These are phyloP conservation scores for Helobdella robusta DNA, from an alignment of 2,888 invertebrate species.

Conservation along the genomic window DNA sequence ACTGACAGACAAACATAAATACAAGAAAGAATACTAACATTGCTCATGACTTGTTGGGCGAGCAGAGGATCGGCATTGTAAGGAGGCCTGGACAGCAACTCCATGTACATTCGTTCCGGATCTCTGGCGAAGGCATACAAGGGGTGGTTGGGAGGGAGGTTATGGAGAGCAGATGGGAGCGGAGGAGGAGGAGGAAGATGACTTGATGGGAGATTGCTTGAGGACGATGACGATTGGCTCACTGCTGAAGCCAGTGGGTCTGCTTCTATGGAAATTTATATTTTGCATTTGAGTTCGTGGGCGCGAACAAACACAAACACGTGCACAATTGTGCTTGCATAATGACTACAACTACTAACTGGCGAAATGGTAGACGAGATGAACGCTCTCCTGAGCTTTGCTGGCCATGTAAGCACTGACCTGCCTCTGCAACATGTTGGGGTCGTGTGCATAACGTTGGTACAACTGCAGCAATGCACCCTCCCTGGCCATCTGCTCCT, in stretches of 20 bases:
- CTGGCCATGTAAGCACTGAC: constrained; percentile 24
- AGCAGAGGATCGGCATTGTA: constrained; percentile 70
- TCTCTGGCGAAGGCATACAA: constrained; percentile 37
- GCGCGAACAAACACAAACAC: too few species aligned
- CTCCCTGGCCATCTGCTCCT: constrained; percentile 52
- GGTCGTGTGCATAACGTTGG: constrained; percentile 24
- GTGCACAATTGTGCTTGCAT: too few species aligned
- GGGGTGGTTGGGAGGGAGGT: constrained; percentile 17
- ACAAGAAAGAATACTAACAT: constrained; percentile 39
- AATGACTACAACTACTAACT: too few species aligned
- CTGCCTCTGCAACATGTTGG: constrained; percentile 25
- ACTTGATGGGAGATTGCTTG: neutral
- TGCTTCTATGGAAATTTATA: too few species aligned
- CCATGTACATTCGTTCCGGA: constrained; percentile 42
- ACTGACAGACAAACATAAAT: too few species aligned
- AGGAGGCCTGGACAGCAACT: constrained; percentile 62
- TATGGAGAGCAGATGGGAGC: constrained; percentile 12
- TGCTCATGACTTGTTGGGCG: constrained; percentile 58
- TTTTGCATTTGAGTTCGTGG: too few species aligned
- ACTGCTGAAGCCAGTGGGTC: constrained; percentile 29
- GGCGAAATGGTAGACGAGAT: constrained; percentile 26
- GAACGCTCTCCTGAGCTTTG: constrained; percentile 27
- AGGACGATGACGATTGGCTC: constrained; percentile 33
- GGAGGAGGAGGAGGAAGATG: constrained; percentile 23
- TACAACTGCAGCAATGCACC: constrained; percentile 20